Conservation (phyloP, 92 coral and sea anemone genomes). For the Hydrozoanthus gracilis region DNA sequence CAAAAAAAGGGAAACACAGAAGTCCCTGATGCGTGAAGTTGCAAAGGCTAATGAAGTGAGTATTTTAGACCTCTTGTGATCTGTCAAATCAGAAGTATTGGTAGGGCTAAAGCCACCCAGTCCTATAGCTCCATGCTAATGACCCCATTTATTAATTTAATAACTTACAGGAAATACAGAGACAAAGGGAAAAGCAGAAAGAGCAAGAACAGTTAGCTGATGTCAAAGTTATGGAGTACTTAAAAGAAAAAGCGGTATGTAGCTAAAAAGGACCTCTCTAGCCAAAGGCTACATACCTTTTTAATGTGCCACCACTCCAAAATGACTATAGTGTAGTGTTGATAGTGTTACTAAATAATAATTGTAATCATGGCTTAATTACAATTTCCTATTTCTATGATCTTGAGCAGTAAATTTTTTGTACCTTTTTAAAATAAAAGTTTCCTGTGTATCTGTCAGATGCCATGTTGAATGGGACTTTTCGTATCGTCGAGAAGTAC, state of each 20-base stretch:
- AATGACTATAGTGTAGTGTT: too few relatives aligned
- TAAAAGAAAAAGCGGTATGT: slow-evolving; percentile 92
- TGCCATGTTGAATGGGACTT: too few relatives aligned
- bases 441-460: too few relatives aligned
- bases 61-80: not conserved
- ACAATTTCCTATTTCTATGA: too few relatives aligned
- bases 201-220: slow-evolving; percentile 93
- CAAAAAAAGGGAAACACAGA: slow-evolving; percentile 82
- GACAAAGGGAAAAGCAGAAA: slow-evolving; percentile 68
- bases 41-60: slow-evolving; percentile 95
- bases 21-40: slow-evolving; percentile 83
- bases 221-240: slow-evolving; percentile 94
- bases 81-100: not conserved
- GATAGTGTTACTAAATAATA: too few relatives aligned
- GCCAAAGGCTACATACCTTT: too few relatives aligned
- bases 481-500: too few relatives aligned
- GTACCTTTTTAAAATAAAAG: too few relatives aligned
- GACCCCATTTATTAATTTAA: not conserved
- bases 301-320: too few relatives aligned
- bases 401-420: too few relatives aligned
- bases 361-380: too few relatives aligned
- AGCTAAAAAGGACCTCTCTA: not conserved
- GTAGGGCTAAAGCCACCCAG: too few relatives aligned
- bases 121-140: not conserved
- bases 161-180: slow-evolving; percentile 74